Conservation (phyloP, 2,113 vertebrate genomes). For the Pachypanchax playfairii region DNA sequence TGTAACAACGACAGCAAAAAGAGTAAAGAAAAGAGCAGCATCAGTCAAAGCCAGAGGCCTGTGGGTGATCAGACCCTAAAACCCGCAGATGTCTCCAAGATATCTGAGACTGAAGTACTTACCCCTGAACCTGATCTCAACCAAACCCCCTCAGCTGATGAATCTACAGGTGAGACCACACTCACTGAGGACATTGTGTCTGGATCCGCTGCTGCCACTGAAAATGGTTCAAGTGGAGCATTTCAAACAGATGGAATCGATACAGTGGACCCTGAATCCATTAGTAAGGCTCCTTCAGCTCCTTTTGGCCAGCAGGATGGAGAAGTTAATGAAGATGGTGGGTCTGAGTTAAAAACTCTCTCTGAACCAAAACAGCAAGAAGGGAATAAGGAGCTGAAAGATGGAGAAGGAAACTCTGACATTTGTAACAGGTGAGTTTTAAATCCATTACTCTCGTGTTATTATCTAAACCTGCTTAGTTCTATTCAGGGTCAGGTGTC, state of each 20-base stretch:
- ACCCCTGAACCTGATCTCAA: not conserved
- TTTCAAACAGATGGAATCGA: conserved; percentile 10
- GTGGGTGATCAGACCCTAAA: conserved; percentile 27
- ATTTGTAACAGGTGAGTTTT: conserved; percentile 40
- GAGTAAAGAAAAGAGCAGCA: conserved; percentile 54
- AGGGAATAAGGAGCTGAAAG: not conserved
- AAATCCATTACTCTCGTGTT: not conserved
- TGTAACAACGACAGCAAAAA: conserved; percentile 45
- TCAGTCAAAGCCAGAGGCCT: conserved; percentile 57
- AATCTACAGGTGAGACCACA: not conserved
- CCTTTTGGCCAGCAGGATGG: not conserved
- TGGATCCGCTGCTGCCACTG: not conserved
- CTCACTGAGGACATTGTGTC: not conserved
- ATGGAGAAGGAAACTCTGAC: not conserved
- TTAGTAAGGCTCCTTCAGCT: not conserved
- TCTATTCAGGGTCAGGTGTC: too few relatives aligned
- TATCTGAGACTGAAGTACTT: not conserved
- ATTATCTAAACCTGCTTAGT: not conserved
- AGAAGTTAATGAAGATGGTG: not conserved
- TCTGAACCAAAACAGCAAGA: not conserved
- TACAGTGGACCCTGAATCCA: not conserved
- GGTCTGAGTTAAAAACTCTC: not conserved
- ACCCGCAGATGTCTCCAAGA: conserved; percentile 2
- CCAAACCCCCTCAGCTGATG: not conserved
- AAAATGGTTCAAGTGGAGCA: conserved; percentile 19